Percentiles rank a stretch among this genome's conserved stretches.
These are phyloP conservation scores for Poecilus cupreus DNA, from an alignment of 2,888 invertebrate genomes.

Conservation along the genomic window DNA sequence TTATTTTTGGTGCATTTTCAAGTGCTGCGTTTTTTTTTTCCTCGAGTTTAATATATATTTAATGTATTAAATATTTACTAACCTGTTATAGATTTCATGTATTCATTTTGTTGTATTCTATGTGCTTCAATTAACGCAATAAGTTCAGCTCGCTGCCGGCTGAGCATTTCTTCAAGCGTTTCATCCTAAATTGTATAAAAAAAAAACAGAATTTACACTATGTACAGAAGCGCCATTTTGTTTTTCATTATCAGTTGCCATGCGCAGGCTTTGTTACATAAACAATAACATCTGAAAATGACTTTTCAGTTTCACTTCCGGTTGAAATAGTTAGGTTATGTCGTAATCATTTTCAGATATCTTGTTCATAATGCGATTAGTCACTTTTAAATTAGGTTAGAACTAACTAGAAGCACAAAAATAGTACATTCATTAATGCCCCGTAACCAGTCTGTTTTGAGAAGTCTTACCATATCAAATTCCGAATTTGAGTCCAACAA, in stretches of 20 bases:
- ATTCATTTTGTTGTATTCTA: conserved; percentile 73
- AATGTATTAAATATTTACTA: conserved; percentile 17
- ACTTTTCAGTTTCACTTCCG: no score
- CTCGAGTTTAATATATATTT: no score
- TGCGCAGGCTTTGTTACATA: neutral
- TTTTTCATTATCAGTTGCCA: neutral
- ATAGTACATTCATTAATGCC: conserved; percentile 31
- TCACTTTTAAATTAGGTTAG: conserved; percentile 47
- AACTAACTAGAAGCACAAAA: neutral
- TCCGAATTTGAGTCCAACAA: conserved; percentile 50
- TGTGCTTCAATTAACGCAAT: conserved; percentile 75
- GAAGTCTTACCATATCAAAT: conserved; percentile 49
- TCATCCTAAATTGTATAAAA: conserved; percentile 69
- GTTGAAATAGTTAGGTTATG: no score
- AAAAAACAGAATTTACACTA: conserved; percentile 11
- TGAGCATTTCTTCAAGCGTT: conserved; percentile 72
- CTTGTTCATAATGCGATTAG: no score
- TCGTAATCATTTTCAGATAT: no score
- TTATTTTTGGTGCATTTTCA: no score
- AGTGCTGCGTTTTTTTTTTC: no score
- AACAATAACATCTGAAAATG: neutral
- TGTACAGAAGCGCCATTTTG: neutral
- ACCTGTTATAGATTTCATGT: conserved; percentile 68
- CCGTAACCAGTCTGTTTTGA: neutral
- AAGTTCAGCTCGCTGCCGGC: conserved; percentile 75